A percentile compares a stretch with the other conserved stretches of the same genome.
phyloP scores from a whole-genome alignment of 2,797 vertebrate species.

The Hypotaenidia philippensis region DNA sequence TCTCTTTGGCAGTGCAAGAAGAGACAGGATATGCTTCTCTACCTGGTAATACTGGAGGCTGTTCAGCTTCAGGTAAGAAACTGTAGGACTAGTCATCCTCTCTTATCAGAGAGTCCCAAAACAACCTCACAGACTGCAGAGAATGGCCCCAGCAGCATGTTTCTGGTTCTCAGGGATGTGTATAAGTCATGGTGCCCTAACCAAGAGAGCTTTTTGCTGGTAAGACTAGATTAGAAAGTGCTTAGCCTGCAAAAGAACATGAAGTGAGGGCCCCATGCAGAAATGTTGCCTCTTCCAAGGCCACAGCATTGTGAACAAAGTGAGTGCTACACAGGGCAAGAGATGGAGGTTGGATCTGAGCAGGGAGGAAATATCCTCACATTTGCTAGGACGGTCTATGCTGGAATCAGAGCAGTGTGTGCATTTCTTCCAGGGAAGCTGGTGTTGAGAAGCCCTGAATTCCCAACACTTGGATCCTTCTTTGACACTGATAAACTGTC shows the following conservation, averaged over 20 bases:
- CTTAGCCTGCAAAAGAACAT: background rate
- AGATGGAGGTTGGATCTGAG: background rate
- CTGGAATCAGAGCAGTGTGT: background rate
- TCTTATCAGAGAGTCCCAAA: background rate
- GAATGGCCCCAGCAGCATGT: background rate
- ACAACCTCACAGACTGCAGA: background rate
- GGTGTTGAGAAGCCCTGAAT: background rate
- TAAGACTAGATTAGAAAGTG: background rate
- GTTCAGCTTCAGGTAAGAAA: background rate
- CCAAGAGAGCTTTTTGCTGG: background rate
- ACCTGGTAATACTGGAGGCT: background rate
- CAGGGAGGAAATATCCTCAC: background rate
- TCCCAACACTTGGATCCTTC: background rate
- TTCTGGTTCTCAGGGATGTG: background rate
- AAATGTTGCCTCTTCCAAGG: background rate
- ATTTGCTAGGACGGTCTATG: background rate
- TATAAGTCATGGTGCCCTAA: background rate
- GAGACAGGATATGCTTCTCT: background rate
- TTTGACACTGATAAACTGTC: background rate
- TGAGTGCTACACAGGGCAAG: rapidly evolving
- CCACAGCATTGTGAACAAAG: background rate
- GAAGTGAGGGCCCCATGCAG: background rate
- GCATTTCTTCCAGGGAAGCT: background rate
- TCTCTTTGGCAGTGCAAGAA: background rate
- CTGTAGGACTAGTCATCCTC: background rate